Conservation (phyloP, 2,888 invertebrate genomes). For the Calameuta filiformis region DNA sequence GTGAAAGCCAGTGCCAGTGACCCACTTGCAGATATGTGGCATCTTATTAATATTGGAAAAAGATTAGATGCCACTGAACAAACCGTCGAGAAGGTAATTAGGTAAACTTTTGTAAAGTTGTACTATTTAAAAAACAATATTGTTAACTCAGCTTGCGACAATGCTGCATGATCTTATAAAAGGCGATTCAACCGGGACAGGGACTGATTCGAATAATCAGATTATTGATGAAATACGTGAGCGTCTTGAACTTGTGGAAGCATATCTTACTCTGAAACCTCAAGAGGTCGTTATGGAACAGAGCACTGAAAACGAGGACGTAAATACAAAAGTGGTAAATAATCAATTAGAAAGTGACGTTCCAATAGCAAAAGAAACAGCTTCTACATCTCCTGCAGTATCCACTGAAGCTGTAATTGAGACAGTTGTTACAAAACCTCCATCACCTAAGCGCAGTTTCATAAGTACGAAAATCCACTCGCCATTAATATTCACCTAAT, state of each 20-base stretch:
- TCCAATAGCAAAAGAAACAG: neutral
- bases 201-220: neutral
- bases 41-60: constrained; percentile 73
- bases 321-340: neutral
- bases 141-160: constrained; percentile 34
- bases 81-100: constrained; percentile 68
- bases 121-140: neutral
- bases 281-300: neutral
- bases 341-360: neutral
- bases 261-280: neutral
- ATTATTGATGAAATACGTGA: neutral
- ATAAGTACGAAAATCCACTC: constrained; percentile 5
- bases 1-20: constrained; percentile 49
- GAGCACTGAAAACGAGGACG: neutral
- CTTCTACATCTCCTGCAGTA: neutral
- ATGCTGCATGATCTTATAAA: constrained; percentile 50
- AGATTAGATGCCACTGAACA: constrained; percentile 74
- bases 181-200: constrained; percentile 6
- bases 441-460: neutral
- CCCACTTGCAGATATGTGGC: constrained; percentile 74
- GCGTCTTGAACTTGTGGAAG: neutral
- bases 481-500: neutral
- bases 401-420: neutral
- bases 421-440: neutral
- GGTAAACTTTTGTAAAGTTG: neutral